Evolutionary conservation across 2,888 invertebrate species (phyloP).

Genomic region (Microctonus hyperodae): DNA sequence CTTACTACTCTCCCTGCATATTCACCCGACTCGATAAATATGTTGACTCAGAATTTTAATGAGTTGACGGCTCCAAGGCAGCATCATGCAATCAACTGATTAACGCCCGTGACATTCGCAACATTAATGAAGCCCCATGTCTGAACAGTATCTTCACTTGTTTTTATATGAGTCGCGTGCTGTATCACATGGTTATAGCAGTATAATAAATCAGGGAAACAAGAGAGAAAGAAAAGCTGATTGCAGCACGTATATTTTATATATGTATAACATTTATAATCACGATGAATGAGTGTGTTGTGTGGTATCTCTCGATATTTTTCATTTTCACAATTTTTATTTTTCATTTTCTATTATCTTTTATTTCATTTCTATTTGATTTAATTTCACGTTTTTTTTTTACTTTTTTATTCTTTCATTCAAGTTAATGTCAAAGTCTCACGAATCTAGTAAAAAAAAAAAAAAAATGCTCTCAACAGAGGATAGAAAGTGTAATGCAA

Average conservation of each 20-base stretch:
- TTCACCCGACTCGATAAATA: conserved; percentile 36
- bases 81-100: neutral
- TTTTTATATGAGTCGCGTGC: conserved; percentile 21
- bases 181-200: neutral
- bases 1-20: neutral
- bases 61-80: conserved; percentile 31
- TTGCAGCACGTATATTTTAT: neutral
- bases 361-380: neutral
- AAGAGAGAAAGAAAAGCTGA: neutral
- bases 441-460: neutral
- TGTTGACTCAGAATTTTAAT: conserved; percentile 43
- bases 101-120: conserved; percentile 4
- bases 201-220: neutral
- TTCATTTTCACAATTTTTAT: neutral
- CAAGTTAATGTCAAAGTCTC: neutral
- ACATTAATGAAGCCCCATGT: neutral
- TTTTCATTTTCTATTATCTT: neutral
- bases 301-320: neutral
- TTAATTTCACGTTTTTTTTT: too few species aligned
- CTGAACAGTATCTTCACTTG: neutral
- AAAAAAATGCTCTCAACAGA: neutral
- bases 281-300: neutral
- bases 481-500: neutral
- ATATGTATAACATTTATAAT: conserved; percentile 11
- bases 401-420: neutral